phyloP scores from a whole-genome alignment of 2,888 invertebrate genomes.

The Prenolepis imparis region DNA sequence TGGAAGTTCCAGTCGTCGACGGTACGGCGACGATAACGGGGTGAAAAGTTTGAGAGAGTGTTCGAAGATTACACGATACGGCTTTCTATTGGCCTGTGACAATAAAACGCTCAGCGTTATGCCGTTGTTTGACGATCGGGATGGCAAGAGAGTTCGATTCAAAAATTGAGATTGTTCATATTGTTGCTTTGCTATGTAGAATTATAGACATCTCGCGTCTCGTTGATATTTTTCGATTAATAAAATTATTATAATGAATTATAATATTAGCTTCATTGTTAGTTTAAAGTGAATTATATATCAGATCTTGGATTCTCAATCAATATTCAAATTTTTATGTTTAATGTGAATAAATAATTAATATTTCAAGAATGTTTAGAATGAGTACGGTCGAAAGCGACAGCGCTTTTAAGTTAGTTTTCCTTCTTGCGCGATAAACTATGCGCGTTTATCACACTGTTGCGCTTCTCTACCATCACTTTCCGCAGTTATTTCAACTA shows the following conservation, averaged over 20 bases:
- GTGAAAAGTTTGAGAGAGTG: conserved; percentile 69
- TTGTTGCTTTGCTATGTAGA: conserved; percentile 11
- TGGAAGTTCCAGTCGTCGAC: conserved; percentile 56
- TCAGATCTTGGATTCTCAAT: not conserved
- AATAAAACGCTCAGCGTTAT: conserved; percentile 65
- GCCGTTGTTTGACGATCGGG: conserved; percentile 33
- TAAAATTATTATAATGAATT: conserved; percentile 24
- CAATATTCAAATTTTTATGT: conserved; percentile 16
- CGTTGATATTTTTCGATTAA: not conserved
- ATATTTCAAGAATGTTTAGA: conserved; percentile 1
- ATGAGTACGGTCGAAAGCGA: not conserved
- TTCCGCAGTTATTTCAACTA: conserved; percentile 12
- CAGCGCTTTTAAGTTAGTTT: not conserved
- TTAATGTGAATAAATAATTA: conserved; percentile 28
- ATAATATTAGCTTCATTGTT: conserved; percentile 22
- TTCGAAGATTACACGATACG: conserved; percentile 68
- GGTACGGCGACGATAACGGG: conserved; percentile 68
- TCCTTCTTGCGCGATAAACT: not conserved
- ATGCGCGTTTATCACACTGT: conserved; percentile 26
- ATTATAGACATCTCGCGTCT: not conserved
- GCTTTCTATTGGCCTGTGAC: conserved; percentile 65
- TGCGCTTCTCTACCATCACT: conserved; percentile 22
- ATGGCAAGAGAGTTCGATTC: not conserved
- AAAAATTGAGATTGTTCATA: conserved; percentile 45
- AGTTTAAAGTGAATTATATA: not conserved